These are phyloP conservation scores for Tachycineta bicolor DNA, from an alignment of 2,113 vertebrate genomes.

Conservation along the genomic window DNA sequence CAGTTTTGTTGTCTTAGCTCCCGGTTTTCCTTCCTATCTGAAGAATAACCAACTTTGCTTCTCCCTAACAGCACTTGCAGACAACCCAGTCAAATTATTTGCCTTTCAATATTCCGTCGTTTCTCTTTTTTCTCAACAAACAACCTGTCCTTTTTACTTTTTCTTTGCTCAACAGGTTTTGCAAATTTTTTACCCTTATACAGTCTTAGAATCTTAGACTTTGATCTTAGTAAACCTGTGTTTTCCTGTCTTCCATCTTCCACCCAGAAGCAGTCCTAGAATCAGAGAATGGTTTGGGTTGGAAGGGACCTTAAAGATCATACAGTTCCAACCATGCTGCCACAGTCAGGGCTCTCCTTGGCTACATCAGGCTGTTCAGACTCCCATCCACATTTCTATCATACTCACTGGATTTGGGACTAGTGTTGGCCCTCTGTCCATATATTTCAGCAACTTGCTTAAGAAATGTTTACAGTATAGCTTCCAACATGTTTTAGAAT, in stretches of 20 bases:
- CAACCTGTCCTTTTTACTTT: background rate
- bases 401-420: background rate
- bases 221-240: fast-evolving
- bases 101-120: background rate
- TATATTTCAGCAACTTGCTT: background rate
- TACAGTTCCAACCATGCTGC: background rate
- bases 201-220: background rate
- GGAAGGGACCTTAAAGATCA: background rate
- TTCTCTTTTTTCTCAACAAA: background rate
- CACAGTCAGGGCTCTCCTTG: background rate
- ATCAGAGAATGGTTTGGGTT: background rate
- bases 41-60: background rate
- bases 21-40: background rate
- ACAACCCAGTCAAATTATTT: background rate
- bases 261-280: background rate
- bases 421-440: background rate
- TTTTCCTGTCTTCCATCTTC: background rate
- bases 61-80: background rate
- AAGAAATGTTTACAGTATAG: background rate
- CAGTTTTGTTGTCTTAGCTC: background rate
- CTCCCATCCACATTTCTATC: background rate
- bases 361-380: background rate
- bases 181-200: background rate
- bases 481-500: background rate
- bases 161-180: background rate